Base-by-base conservation (phyloP, 2,888 invertebrate genomes). In the Watsonalla cultraria region DNA sequence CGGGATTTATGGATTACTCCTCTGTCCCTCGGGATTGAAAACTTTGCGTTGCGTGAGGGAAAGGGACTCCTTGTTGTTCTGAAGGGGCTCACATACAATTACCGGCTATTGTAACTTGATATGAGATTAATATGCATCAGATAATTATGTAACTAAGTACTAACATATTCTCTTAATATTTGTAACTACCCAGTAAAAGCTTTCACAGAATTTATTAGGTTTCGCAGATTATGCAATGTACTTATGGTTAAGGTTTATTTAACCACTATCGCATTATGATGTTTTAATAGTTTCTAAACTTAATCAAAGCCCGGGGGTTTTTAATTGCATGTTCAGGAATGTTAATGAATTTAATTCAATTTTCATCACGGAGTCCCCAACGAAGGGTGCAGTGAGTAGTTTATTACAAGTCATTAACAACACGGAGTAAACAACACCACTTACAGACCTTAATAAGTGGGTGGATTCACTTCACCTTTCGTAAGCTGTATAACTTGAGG, bases 1-100 rank as follows among this genome's bases (percentile, higher is more conserved):
- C 75, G 74, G 82, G 82, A 81, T 83, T 82, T 80, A 78, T 66
- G 80, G 82, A 84, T 83, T 86, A 84, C 74, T 70, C 72, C 71
- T 74, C 71, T 76, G 79, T 81, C 81, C 78, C 76, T 66, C 64
- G 74, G 77, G 82, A 77, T 78, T 78, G 65, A 64, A 70, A 84
- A 85, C 76, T 84, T 84, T 69, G 66, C 66, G 67, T 62, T 57
- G 62, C 57, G 66, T 65, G 64, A 64, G 67, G 68, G 64, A 80
- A 76, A 75, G 42, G 42, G 42, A 42, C 77, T 71, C 66, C 70
- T 74, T 77, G 74, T 77, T 71, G 74, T 69, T 66, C 65, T 57
- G 64, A 68, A 75, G 66, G 54, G 54, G 60, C 60, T 64, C 65
- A 62, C 64, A 66, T 52, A 61, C 55, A 61, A 56, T 62, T 62